Conservation (phyloP, 1,140 invertebrate genomes). For the Dufourea novaeangliae region DNA sequence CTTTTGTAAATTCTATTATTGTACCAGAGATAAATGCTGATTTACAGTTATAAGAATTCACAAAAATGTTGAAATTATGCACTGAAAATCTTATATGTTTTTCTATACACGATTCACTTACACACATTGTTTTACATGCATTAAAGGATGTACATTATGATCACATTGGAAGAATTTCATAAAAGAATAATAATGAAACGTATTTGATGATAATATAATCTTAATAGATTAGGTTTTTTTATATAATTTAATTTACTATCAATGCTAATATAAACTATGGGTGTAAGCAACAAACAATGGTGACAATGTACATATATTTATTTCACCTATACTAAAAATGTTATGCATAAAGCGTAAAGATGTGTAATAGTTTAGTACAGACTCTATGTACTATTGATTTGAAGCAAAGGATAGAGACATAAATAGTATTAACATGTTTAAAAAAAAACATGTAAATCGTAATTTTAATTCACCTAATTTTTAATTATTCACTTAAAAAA, state of each 20-base stretch:
- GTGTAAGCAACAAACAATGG: constrained; percentile 40
- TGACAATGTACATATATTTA: constrained; percentile 33
- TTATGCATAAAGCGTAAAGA: constrained; percentile 29
- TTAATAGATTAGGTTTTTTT: constrained; percentile 28
- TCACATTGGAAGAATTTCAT: constrained; percentile 23
- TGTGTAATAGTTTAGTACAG: constrained; percentile 15
- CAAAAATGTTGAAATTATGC: constrained; percentile 3
- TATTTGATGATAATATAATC: constrained; percentile 3
- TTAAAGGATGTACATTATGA: constrained; percentile 14
- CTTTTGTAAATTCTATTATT: constrained; percentile 9
- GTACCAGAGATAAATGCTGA: not conserved
- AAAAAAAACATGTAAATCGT: constrained; percentile 5
- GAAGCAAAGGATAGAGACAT: constrained; percentile 5
- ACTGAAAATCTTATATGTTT: not conserved
- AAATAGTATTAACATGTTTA: constrained; percentile 38
- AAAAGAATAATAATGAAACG: constrained; percentile 18
- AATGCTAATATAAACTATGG: constrained; percentile 26
- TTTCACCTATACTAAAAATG: constrained; percentile 34
- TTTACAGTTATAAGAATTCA: not conserved
- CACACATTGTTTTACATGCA: constrained; percentile 17
- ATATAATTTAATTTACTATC: constrained; percentile 16
- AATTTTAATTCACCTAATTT: constrained; percentile 29
- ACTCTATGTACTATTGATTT: constrained; percentile 20
- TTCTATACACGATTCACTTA: constrained; percentile 12
- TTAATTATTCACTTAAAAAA: constrained; percentile 41